Evolutionary conservation across 2,113 vertebrate genomes (phyloP).

Genomic region (Atrichornis clamosus): DNA sequence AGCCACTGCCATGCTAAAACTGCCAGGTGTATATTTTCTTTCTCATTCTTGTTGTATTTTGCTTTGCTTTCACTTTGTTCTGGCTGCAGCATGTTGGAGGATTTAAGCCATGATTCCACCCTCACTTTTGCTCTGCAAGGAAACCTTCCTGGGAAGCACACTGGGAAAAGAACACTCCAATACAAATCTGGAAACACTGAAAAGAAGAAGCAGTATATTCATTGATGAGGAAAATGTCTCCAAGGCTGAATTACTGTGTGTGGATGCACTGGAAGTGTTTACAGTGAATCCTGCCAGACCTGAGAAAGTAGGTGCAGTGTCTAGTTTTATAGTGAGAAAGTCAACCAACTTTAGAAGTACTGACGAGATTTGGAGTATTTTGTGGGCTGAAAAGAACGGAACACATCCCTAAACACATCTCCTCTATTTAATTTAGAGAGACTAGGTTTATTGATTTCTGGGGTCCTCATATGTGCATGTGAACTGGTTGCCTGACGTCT

Average conservation of each 20-base stretch:
- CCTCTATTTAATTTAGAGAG: background rate
- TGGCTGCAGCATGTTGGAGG: background rate
- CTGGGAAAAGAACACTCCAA: background rate
- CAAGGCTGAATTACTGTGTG: background rate
- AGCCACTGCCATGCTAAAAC: background rate
- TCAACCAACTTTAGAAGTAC: background rate
- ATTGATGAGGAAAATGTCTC: background rate
- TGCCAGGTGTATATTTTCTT: background rate
- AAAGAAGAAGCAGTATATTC: background rate
- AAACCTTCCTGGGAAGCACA: background rate
- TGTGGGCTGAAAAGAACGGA: background rate
- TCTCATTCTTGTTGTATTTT: background rate
- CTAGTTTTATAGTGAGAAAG: background rate
- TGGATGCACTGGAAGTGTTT: background rate
- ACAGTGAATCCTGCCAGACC: background rate
- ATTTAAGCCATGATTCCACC: background rate
- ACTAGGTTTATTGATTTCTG: background rate
- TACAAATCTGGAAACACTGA: background rate
- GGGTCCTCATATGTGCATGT: background rate
- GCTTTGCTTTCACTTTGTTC: background rate
- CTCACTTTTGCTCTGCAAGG: background rate
- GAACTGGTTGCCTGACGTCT: background rate
- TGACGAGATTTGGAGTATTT: background rate
- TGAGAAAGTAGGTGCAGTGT: background rate
- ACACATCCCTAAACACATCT: background rate